Percentiles rank a stretch among this genome's conserved stretches.
Conservation (phyloP, 2,888 invertebrate genomes). For the Archaeoteleia sp. region DNA sequence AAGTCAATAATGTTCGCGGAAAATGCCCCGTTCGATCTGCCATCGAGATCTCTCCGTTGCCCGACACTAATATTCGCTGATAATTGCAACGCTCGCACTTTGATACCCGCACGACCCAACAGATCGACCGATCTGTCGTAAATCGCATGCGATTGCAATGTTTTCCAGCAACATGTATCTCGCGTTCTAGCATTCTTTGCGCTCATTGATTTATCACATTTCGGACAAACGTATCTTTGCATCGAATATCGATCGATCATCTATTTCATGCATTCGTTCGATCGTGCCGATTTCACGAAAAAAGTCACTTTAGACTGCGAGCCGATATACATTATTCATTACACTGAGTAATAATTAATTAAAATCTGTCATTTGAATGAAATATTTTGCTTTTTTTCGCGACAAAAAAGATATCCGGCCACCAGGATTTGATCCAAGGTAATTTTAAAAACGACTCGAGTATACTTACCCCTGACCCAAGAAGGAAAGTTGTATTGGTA, state of each 20-base stretch:
- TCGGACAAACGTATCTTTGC: slow-evolving; percentile 24
- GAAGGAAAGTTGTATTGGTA: too few species aligned
- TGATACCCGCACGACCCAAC: slow-evolving; percentile 31
- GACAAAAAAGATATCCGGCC: too few species aligned
- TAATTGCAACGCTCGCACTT: slow-evolving; percentile 65
- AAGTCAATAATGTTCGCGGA: slow-evolving; percentile 64
- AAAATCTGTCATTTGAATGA: too few species aligned
- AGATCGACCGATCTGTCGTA: slow-evolving; percentile 54
- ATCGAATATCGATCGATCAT: slow-evolving; percentile 22
- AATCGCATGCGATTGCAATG: slow-evolving; percentile 49
- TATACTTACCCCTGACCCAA: too few species aligned
- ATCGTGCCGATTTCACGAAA: slow-evolving; percentile 21
- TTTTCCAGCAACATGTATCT: slow-evolving; percentile 11
- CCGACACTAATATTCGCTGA: slow-evolving; percentile 58
- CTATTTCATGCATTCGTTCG: slow-evolving; percentile 1
- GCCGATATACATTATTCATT: too few species aligned
- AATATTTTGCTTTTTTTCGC: too few species aligned
- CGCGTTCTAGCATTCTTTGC: slow-evolving; percentile 40
- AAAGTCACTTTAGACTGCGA: slow-evolving; percentile 49
- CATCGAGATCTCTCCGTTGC: slow-evolving; percentile 51
- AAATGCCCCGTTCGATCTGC: slow-evolving; percentile 54
- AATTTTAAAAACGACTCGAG: too few species aligned
- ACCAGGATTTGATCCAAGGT: too few species aligned
- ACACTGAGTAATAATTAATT: too few species aligned
- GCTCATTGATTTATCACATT: slow-evolving; percentile 42